Percentiles rank a stretch among this genome's conserved stretches.
phyloP scores from a whole-genome alignment of 2,888 invertebrate species.

The Sepioteuthis lessoniana region DNA sequence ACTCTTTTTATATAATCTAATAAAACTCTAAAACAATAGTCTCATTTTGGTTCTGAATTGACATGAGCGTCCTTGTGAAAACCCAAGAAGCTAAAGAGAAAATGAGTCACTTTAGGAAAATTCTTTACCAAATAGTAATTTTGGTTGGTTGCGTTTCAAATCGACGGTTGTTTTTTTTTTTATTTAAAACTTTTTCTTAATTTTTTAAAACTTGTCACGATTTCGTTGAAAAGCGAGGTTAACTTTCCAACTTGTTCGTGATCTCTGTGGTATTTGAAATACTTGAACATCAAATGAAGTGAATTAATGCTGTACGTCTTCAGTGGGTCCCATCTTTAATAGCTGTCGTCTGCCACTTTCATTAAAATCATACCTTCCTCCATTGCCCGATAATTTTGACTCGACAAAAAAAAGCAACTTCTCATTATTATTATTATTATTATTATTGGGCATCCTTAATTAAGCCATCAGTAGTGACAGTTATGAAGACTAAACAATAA shows the following conservation, averaged over 20 bases:
- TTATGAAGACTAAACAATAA: background rate
- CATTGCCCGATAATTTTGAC: background rate
- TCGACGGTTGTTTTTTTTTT: background rate
- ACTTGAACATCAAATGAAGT: slow-evolving; percentile 20
- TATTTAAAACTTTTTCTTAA: too few relatives aligned
- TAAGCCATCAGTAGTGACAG: background rate
- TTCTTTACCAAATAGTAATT: background rate
- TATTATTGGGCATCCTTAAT: background rate
- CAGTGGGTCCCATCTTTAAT: background rate
- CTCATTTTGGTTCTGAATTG: too few relatives aligned
- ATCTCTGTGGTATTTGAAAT: background rate
- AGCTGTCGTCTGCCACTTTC: background rate
- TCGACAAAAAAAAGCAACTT: too few relatives aligned
- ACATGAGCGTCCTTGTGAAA: background rate
- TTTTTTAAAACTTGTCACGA: background rate
- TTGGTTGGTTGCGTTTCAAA: background rate
- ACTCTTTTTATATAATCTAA: too few relatives aligned
- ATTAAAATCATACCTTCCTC: background rate
- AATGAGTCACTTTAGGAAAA: background rate
- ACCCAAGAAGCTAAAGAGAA: background rate
- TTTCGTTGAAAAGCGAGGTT: background rate
- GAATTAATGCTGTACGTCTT: background rate
- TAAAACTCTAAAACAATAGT: too few relatives aligned
- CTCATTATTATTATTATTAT: background rate
- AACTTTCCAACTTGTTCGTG: background rate